Evolutionary conservation across 2,797 vertebrate species (phyloP).

Genomic region (Cheirogaleus major): DNA sequence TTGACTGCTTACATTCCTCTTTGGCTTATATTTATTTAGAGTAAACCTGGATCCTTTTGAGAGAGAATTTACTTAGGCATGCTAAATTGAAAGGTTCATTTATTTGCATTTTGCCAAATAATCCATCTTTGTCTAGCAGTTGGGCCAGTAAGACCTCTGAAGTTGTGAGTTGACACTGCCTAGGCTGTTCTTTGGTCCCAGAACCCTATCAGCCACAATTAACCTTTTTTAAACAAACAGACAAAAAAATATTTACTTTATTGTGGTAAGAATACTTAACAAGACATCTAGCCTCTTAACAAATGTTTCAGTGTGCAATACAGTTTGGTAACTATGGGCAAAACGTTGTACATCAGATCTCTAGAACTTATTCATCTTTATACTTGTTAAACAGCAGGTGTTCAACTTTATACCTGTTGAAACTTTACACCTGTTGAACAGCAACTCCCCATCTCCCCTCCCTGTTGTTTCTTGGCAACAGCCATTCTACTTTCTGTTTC

Average conservation of each 20-base stretch:
- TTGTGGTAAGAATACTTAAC: not conserved
- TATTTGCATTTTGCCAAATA: not conserved
- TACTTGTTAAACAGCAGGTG: not conserved
- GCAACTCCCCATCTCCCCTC: not conserved
- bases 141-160: not conserved
- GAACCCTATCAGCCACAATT: not conserved
- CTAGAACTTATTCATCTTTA: not conserved
- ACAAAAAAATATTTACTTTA: not conserved
- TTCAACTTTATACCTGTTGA: not conserved
- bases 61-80: not conserved
- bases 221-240: not conserved
- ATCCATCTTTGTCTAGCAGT: not conserved
- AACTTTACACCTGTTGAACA: not conserved
- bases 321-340: not conserved
- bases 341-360: not conserved
- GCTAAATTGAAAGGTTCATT: constrained; percentile 9
- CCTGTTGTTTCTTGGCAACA: not conserved
- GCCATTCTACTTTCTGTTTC: not conserved
- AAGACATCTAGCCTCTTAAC: not conserved
- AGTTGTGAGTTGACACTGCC: not conserved
- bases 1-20: not conserved
- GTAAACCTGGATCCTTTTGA: not conserved
- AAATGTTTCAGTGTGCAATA: not conserved
- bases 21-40: not conserved
- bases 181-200: not conserved